Evolutionary conservation across 2,797 vertebrate genomes (phyloP).

Genomic region (Mus caroli): DNA sequence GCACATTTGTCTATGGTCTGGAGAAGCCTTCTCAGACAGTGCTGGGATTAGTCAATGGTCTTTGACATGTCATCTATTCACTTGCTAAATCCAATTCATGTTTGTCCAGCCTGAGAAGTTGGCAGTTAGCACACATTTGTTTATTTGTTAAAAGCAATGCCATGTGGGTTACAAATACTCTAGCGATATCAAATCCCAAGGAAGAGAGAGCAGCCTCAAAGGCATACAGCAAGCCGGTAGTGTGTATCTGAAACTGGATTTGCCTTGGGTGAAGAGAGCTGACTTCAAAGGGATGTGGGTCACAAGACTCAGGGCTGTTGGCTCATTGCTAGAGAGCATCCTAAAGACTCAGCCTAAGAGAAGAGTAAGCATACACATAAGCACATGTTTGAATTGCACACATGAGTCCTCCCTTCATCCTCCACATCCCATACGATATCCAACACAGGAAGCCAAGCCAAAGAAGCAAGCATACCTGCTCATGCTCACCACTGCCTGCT

Average conservation of each 20-base stretch:
- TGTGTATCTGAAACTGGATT: neutral
- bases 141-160: slow-evolving; percentile 31
- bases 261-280: neutral
- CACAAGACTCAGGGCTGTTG: neutral
- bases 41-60: slow-evolving; percentile 52
- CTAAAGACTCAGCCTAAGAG: neutral
- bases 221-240: neutral
- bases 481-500: neutral
- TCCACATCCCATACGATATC: neutral
- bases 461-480: neutral
- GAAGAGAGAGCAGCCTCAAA: neutral
- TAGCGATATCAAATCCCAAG: neutral
- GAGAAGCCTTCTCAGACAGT: slow-evolving; percentile 53
- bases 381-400: neutral
- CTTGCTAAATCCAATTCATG: slow-evolving; percentile 12
- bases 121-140: slow-evolving; percentile 43
- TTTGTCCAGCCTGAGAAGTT: slow-evolving; percentile 63
- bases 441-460: neutral
- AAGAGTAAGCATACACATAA: neutral
- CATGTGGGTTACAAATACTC: slow-evolving; percentile 55
- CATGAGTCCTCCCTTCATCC: neutral
- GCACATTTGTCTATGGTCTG: slow-evolving; percentile 12
- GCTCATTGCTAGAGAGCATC: too few species aligned
- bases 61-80: slow-evolving; percentile 41
- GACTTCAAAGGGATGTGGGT: neutral